phyloP scores from a whole-genome alignment of 1,140 invertebrate species.

The Lepidurus packardi region DNA sequence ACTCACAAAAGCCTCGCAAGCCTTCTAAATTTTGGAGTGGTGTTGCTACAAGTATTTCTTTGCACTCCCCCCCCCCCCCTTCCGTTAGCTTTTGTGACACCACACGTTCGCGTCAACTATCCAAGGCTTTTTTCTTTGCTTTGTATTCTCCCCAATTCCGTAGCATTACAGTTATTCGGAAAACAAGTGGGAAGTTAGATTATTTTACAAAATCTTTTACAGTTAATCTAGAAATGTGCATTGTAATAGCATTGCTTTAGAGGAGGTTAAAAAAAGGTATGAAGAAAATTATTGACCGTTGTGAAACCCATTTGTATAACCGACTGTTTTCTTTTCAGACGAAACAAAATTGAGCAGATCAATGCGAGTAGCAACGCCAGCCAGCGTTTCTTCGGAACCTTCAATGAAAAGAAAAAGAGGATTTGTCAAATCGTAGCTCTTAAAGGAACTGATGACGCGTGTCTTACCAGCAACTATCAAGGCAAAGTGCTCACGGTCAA shows the following conservation, averaged over 20 bases:
- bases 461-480: neutral
- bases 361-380: neutral
- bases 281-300: neutral
- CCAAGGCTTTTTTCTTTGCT: neutral
- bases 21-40: neutral
- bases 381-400: neutral
- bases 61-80: neutral
- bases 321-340: neutral
- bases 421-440: neutral
- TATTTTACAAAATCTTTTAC: neutral
- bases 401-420: neutral
- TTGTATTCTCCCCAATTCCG: neutral
- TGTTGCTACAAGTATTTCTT: neutral
- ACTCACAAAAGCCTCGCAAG: neutral
- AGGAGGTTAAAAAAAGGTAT: neutral
- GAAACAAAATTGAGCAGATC: constrained; percentile 1
- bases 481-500: neutral
- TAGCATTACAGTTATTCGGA: constrained; percentile 14
- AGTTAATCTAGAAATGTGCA: neutral
- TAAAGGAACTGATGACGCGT: neutral
- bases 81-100: neutral
- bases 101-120: neutral
- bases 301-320: neutral
- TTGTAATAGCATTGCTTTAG: neutral
- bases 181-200: neutral